Evolutionary conservation across 2,888 invertebrate genomes (phyloP).

Genomic region (Epirrhoe alternata): DNA sequence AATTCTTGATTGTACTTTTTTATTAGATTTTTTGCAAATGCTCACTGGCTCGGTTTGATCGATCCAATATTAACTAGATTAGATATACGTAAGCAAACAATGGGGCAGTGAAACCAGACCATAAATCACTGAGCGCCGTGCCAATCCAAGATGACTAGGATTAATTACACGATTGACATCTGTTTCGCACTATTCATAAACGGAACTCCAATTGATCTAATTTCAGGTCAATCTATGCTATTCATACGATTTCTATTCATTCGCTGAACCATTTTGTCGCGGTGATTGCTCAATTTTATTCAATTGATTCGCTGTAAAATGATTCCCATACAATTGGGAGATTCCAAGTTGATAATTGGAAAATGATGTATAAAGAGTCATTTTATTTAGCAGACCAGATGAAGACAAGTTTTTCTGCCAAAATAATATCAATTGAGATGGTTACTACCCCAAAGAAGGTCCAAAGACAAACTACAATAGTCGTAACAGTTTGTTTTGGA

Average conservation of each 20-base stretch:
- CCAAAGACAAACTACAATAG: background rate
- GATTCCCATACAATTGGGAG: background rate
- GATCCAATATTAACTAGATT: conserved; percentile 12
- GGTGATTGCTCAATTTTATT: conserved; percentile 8
- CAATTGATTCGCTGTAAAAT: background rate
- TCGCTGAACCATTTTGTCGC: background rate
- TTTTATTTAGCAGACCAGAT: too few species aligned
- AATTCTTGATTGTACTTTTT: too few species aligned
- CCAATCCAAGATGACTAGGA: conserved; percentile 65
- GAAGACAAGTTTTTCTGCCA: too few species aligned
- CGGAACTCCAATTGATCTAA: conserved; percentile 24
- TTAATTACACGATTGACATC: conserved; percentile 59
- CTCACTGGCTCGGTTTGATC: conserved; percentile 8
- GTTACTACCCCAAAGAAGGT: background rate
- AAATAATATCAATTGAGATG: background rate
- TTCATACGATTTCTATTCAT: conserved; percentile 14
- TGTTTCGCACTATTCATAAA: conserved; percentile 40
- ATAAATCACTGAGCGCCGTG: conserved; percentile 61
- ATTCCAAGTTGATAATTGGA: background rate
- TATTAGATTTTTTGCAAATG: too few species aligned
- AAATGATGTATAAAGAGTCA: too few species aligned
- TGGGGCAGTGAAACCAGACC: conserved; percentile 40
- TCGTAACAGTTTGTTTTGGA: background rate
- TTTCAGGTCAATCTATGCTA: conserved; percentile 23
- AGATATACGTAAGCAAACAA: conserved; percentile 31